A percentile compares a stretch with the other conserved stretches of the same genome.
Conservation (phyloP, 2,113 vertebrate species). For the Albula glossodonta region DNA sequence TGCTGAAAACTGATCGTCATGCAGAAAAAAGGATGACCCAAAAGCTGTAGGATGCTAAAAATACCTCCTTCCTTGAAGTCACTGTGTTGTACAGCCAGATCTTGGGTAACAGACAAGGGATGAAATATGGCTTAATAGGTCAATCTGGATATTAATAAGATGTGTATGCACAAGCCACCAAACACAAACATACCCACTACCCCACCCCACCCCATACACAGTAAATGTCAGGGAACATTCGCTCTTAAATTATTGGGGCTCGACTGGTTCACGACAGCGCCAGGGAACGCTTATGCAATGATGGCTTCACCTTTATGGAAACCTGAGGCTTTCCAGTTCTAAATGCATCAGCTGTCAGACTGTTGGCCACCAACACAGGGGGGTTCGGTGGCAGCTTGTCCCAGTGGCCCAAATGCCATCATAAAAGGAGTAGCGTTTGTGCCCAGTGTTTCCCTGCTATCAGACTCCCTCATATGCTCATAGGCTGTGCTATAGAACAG, state of each 20-base stretch:
- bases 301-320: not conserved
- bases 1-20: not conserved
- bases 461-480: not conserved
- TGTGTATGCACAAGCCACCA: not conserved
- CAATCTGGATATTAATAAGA: not conserved
- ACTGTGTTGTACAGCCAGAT: not conserved
- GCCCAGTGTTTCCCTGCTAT: not conserved
- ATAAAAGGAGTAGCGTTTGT: not conserved
- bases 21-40: not conserved
- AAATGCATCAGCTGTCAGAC: not conserved
- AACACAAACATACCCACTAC: not conserved
- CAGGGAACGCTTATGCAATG: not conserved
- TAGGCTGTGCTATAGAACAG: not conserved
- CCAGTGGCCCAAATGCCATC: not conserved
- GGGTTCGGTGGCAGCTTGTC: not conserved
- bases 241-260: constrained; percentile 18
- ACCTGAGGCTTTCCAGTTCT: not conserved
- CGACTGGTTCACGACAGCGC: not conserved
- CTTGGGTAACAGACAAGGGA: not conserved
- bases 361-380: not conserved
- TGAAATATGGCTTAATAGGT: not conserved
- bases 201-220: not conserved
- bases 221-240: constrained; percentile 20
- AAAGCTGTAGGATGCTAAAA: not conserved
- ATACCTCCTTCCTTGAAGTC: not conserved